A percentile compares a stretch with the other conserved stretches of the same genome.
phyloP scores from a whole-genome alignment of 2,888 invertebrate genomes.

The Gymnosoma rotundatum region DNA sequence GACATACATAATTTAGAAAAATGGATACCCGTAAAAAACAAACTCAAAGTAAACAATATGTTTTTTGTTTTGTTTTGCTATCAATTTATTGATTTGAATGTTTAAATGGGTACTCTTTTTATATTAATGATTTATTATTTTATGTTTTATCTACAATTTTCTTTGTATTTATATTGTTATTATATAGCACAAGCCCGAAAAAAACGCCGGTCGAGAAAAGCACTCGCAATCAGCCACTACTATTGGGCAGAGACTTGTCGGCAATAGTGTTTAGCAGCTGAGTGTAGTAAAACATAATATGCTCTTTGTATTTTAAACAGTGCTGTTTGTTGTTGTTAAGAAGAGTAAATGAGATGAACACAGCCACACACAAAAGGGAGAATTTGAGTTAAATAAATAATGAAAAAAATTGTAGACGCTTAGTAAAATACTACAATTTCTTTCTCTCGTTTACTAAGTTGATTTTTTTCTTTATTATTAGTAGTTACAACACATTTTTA shows the following conservation, averaged over 20 bases:
- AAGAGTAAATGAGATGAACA: neutral
- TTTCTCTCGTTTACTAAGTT: constrained; percentile 15
- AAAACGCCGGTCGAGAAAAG: constrained; percentile 65
- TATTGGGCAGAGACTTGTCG: constrained; percentile 40
- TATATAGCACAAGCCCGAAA: constrained; percentile 32
- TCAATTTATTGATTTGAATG: constrained; percentile 37
- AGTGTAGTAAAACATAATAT: constrained; percentile 18
- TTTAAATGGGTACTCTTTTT: constrained; percentile 30
- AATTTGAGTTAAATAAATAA: constrained; percentile 55
- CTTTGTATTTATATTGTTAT: constrained; percentile 27
- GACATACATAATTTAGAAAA: constrained; percentile 17
- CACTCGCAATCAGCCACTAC: constrained; percentile 44
- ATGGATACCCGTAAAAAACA: neutral
- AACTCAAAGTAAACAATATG: constrained; percentile 37
- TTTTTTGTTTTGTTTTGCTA: constrained; percentile 7
- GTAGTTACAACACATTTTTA: constrained; percentile 60
- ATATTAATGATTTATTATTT: constrained; percentile 3
- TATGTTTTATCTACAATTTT: constrained; percentile 32
- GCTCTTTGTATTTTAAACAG: constrained; percentile 44
- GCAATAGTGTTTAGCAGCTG: constrained; percentile 56
- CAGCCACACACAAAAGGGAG: neutral
- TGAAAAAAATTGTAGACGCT: constrained; percentile 54
- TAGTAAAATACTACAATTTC: constrained; percentile 29
- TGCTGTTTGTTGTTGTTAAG: constrained; percentile 23
- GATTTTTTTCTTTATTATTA: constrained; percentile 41